These are phyloP conservation scores for Agrenia bidenticulata DNA, from an alignment of 2,888 invertebrate genomes.

Conservation along the genomic window DNA sequence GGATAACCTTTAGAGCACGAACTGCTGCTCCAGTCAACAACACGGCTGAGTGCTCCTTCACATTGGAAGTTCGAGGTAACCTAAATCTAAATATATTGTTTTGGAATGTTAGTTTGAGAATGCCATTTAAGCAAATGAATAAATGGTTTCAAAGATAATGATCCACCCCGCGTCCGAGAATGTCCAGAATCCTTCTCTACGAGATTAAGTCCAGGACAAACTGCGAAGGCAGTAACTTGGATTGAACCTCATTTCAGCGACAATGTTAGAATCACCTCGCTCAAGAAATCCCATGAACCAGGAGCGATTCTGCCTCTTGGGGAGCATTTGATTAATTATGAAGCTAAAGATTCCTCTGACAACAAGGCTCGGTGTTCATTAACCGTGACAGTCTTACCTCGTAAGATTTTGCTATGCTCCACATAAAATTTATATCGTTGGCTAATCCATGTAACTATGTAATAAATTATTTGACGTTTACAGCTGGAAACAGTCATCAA, in stretches of 20 bases:
- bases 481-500: background rate
- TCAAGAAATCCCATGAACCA: conserved; percentile 56
- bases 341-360: conserved; percentile 59
- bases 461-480: background rate
- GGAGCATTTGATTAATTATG: conserved; percentile 59
- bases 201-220: conserved; percentile 56
- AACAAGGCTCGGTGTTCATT: conserved; percentile 60
- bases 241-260: conserved; percentile 60
- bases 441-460: background rate
- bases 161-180: conserved; percentile 59
- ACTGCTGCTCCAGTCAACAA: conserved; percentile 59
- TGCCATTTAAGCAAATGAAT: background rate
- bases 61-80: conserved; percentile 56
- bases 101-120: background rate
- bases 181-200: conserved; percentile 57
- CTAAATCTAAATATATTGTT: background rate
- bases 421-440: background rate
- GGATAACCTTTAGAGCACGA: conserved; percentile 59
- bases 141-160: conserved; percentile 56
- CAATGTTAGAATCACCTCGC: conserved; percentile 57
- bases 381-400: conserved; percentile 53
- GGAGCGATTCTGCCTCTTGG: conserved; percentile 58
- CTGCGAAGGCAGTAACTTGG: conserved; percentile 58
- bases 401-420: conserved; percentile 32
- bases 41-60: conserved; percentile 58